These are phyloP conservation scores for Agonopterix arenella DNA, from an alignment of 2,888 invertebrate genomes.

Conservation along the genomic window DNA sequence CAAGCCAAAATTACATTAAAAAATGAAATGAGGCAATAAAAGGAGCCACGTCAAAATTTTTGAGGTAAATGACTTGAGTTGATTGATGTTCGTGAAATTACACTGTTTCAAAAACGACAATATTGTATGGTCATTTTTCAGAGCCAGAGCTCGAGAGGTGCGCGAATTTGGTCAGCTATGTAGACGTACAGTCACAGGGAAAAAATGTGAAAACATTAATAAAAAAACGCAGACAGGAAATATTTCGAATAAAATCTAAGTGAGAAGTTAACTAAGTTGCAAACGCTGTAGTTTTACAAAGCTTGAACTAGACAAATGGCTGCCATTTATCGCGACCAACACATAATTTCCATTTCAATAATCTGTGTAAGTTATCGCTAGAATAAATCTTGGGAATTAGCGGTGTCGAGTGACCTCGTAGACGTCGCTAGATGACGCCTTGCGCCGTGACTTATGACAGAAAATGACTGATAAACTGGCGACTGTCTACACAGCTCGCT, in stretches of 20 bases:
- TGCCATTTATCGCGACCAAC: constrained; percentile 38
- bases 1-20: constrained; percentile 41
- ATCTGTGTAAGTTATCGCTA: constrained; percentile 37
- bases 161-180: constrained; percentile 1
- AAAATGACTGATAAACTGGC: constrained; percentile 9
- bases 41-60: constrained; percentile 56
- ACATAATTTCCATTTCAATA: constrained; percentile 40
- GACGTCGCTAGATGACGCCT: constrained; percentile 7
- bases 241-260: constrained; percentile 3
- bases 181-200: background rate
- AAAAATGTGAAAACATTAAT: background rate
- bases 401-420: constrained; percentile 13
- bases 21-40: constrained; percentile 56
- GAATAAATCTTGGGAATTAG: constrained; percentile 35
- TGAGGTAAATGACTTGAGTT: constrained; percentile 57
- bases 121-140: constrained; percentile 37
- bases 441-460: constrained; percentile 5
- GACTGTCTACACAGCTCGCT: too few species aligned
- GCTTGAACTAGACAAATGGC: constrained; percentile 29
- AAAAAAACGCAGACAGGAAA: constrained; percentile 1
- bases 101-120: constrained; percentile 50
- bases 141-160: constrained; percentile 7
- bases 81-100: constrained; percentile 69
- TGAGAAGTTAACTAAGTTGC: constrained; percentile 9
- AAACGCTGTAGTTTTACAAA: constrained; percentile 12